Conservation (phyloP, 2,888 invertebrate genomes). For the Ochlodes sylvanus region DNA sequence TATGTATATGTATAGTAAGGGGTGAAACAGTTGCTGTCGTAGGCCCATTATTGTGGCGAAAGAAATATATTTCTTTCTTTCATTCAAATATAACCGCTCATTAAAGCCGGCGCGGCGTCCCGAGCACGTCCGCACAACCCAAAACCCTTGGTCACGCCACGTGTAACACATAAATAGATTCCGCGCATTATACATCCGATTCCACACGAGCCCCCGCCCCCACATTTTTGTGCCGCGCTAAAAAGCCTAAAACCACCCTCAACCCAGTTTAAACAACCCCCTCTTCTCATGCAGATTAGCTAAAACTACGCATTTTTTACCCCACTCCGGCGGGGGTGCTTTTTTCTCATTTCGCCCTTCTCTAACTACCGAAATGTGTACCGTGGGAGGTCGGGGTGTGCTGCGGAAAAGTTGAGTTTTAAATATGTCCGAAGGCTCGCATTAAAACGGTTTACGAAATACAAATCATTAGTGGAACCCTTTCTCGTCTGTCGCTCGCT, state of each 20-base stretch:
- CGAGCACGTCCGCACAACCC: neutral
- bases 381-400: slow-evolving; percentile 54
- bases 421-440: slow-evolving; percentile 84
- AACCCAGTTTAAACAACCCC: slow-evolving; percentile 69
- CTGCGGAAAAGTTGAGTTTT: slow-evolving; percentile 80
- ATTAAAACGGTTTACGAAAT: slow-evolving; percentile 78
- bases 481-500: slow-evolving; percentile 37
- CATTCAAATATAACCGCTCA: too few relatives aligned
- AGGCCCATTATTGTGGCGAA: too few relatives aligned
- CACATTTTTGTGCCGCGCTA: slow-evolving; percentile 83
- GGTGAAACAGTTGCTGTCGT: too few relatives aligned
- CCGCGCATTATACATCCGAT: slow-evolving; percentile 81
- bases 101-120: neutral
- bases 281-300: slow-evolving; percentile 85
- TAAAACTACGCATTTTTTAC: slow-evolving; percentile 89
- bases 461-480: slow-evolving; percentile 72
- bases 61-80: too few relatives aligned
- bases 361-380: slow-evolving; percentile 81
- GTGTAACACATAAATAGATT: slow-evolving; percentile 81
- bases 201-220: slow-evolving; percentile 72
- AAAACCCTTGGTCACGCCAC: slow-evolving; percentile 44
- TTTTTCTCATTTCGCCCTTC: slow-evolving; percentile 66
- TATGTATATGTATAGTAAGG: too few relatives aligned
- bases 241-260: slow-evolving; percentile 80
- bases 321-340: slow-evolving; percentile 72